Conservation (phyloP, 2,888 invertebrate species). For the Dendrolimus pini region DNA sequence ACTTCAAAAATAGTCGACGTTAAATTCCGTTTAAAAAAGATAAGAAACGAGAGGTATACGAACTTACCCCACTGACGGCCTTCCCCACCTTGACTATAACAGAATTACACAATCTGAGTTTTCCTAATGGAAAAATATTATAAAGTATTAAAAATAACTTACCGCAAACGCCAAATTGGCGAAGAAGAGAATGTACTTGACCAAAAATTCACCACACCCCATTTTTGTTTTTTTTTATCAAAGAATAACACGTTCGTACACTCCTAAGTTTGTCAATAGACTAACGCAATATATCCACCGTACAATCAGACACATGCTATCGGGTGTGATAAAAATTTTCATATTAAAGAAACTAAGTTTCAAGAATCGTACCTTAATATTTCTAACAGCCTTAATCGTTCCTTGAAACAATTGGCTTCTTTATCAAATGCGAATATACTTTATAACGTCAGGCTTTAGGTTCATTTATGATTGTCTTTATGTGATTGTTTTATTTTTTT, state of each 20-base stretch:
- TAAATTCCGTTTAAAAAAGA: no score
- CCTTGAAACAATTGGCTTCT: background rate
- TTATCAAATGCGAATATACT: background rate
- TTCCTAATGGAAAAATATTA: no score
- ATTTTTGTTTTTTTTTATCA: slow-evolving; percentile 44
- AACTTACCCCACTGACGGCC: no score
- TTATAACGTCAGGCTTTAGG: no score
- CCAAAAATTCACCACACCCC: slow-evolving; percentile 82
- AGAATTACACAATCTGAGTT: no score
- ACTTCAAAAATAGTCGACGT: no score
- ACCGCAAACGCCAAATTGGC: slow-evolving; percentile 86
- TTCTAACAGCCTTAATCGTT: background rate
- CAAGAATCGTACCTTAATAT: background rate
- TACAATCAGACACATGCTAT: background rate
- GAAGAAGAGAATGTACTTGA: slow-evolving; percentile 86
- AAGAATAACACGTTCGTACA: slow-evolving; percentile 6
- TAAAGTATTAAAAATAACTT: slow-evolving; percentile 50
- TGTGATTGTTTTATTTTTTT: no score
- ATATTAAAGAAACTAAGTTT: background rate
- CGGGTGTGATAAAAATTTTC: background rate
- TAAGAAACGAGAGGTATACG: no score
- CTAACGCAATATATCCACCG: slow-evolving; percentile 4
- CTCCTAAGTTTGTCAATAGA: slow-evolving; percentile 13
- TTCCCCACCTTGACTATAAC: no score
- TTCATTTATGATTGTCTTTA: no score